Evolutionary conservation across 1,140 invertebrate genomes (phyloP).

Genomic region (Parapsyche elsis): DNA sequence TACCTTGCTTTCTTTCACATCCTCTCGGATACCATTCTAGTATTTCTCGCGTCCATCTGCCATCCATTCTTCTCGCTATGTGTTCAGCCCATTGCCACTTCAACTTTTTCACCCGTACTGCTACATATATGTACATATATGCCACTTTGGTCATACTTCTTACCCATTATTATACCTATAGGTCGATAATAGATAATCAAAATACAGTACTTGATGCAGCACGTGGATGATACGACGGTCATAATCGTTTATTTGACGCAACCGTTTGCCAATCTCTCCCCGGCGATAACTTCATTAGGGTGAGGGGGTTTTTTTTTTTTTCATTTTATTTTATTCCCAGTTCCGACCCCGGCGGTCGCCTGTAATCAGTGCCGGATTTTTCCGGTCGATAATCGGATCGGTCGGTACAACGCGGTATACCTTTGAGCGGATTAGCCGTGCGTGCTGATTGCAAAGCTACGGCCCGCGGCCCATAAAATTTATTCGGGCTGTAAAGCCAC

Average conservation of each 20-base stretch:
- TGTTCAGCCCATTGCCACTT: too few species aligned
- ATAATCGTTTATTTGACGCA: background rate
- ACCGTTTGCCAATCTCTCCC: background rate
- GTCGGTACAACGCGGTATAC: constrained; percentile 5
- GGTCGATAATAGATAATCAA: too few species aligned
- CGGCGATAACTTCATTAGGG: background rate
- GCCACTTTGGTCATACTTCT: too few species aligned
- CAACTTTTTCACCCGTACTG: too few species aligned
- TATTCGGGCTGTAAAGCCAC: constrained; percentile 30
- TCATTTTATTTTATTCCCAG: background rate
- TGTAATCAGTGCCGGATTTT: constrained; percentile 28
- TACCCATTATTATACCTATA: too few species aligned
- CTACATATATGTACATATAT: too few species aligned
- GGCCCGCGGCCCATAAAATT: constrained; percentile 40
- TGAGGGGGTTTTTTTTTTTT: background rate
- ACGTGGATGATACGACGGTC: too few species aligned
- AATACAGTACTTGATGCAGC: too few species aligned
- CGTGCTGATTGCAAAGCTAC: constrained; percentile 39
- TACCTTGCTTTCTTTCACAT: too few species aligned
- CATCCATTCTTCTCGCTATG: too few species aligned
- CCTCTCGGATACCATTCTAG: too few species aligned
- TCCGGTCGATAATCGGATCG: constrained; percentile 39
- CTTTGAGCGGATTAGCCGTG: constrained; percentile 36
- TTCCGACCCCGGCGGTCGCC: background rate
- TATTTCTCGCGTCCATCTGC: too few species aligned